Conservation (phyloP, 2,113 vertebrate species). For the Triplophysa siluroides region DNA sequence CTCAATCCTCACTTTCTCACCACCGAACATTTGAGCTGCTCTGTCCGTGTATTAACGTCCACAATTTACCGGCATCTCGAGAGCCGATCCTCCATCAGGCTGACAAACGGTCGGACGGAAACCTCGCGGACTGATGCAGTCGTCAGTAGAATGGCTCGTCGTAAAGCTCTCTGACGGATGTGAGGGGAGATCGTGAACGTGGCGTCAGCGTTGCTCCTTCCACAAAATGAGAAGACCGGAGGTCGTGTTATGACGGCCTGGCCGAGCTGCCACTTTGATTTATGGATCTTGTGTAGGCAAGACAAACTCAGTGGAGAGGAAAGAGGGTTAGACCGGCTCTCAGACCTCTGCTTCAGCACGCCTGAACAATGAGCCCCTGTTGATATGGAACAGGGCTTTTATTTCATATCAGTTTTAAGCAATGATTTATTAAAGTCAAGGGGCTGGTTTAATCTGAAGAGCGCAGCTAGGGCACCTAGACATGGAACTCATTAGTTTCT, state of each 20-base stretch:
- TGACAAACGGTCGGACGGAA: constrained; percentile 20
- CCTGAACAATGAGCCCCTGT: constrained; percentile 38
- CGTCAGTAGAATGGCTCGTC: neutral
- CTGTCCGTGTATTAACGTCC: neutral
- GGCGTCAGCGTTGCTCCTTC: neutral
- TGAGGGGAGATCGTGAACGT: neutral
- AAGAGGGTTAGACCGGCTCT: neutral
- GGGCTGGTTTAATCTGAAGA: neutral
- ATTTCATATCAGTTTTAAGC: constrained; percentile 26
- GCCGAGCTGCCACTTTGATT: constrained; percentile 33
- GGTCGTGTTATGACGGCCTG: constrained; percentile 20
- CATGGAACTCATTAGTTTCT: neutral
- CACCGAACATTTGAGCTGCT: neutral
- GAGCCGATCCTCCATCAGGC: neutral
- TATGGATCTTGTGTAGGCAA: constrained; percentile 25
- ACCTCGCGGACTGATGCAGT: neutral
- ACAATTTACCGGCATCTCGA: constrained; percentile 15
- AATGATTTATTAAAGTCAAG: constrained; percentile 19
- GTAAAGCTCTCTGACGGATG: constrained; percentile 44
- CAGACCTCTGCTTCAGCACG: neutral
- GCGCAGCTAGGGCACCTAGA: neutral
- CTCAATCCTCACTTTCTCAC: neutral
- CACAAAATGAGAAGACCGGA: neutral
- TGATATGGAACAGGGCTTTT: constrained; percentile 28
- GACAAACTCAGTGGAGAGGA: constrained; percentile 30